Percentiles rank a stretch among this genome's conserved stretches.
These are phyloP conservation scores for Morbakka virulenta DNA, from an alignment of 30 jellyfish, hydroid and myxozoan species.

Conservation along the genomic window DNA sequence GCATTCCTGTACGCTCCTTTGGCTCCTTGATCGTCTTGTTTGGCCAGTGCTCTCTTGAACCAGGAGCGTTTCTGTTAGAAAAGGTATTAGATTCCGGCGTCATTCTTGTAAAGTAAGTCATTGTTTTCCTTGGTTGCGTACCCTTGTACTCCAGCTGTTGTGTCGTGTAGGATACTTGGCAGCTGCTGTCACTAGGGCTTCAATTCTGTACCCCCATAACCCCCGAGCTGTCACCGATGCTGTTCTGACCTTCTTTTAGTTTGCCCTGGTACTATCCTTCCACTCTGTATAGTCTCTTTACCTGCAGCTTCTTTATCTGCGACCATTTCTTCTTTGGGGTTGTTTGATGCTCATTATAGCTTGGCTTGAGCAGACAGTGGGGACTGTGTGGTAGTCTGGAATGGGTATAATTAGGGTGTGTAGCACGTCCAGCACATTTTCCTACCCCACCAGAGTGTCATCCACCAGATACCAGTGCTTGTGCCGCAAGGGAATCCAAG, in stretches of 20 bases:
- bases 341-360: not conserved
- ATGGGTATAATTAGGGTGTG: too few relatives aligned
- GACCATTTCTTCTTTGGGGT: not conserved
- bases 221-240: too few relatives aligned
- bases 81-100: not conserved
- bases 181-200: not conserved
- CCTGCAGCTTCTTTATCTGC: not conserved
- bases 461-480: too few relatives aligned
- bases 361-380: too few relatives aligned
- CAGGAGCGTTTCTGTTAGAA: not conserved
- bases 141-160: not conserved
- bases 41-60: not conserved
- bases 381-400: too few relatives aligned
- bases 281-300: not conserved
- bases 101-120: not conserved
- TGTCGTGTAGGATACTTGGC: not conserved
- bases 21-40: not conserved
- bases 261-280: not conserved
- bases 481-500: too few relatives aligned
- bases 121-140: not conserved
- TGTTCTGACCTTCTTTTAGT: not conserved
- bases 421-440: too few relatives aligned
- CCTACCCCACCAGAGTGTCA: too few relatives aligned
- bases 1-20: not conserved
- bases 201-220: not conserved